Base-by-base conservation (phyloP, 2,797 vertebrate species). In the Cheirogaleus major region DNA sequence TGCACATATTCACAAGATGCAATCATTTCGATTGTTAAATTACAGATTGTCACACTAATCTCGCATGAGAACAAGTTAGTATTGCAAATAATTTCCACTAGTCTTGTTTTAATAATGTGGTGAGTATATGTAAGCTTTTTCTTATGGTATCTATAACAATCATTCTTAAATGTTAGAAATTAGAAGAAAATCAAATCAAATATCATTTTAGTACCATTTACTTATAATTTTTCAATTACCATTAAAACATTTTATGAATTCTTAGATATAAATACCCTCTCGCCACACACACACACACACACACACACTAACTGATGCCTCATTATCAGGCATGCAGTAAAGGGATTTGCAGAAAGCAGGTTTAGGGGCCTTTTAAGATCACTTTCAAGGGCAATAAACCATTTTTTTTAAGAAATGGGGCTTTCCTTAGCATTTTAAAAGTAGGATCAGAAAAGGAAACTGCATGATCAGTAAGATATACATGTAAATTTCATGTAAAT, bases 191-290 rank as follows among this genome's bases (percentile, higher is more conserved):
- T 48, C 9, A n/a, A 10, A 11, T 85, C 69, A 95, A 79, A 75
- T 87, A 78, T 57, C 52, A 89, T 10, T 87, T 75, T 91, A 55
- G 48, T 52, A 88, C 8, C 23, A 91, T 94, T 90, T 76, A 93
- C 55, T 97, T 20, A 41, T 4, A 88, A 88, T 72, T 94, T 87
- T 88, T 86, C 57, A 95, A 95, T 4, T 88, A 23, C 25, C 41
- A 95, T 89, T 96, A 86, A 82, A 96, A 95, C 52, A 80, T 41
- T 83, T 12, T 73, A 86, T 85, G 82, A 63, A 35, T 93, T 95
- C 11, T 78, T 91, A 18, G 87, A 89, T 78, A 91, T 75, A 93
- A 88, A 93, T 35, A 88, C 12, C 55, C 2, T 32, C 15, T 43
- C 14, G 13, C 12, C 22, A 30, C 4, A 48, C 12, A 84, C 7